Evolutionary conservation across 2,113 vertebrate species (phyloP).

Genomic region (Lasiurus borealis): DNA sequence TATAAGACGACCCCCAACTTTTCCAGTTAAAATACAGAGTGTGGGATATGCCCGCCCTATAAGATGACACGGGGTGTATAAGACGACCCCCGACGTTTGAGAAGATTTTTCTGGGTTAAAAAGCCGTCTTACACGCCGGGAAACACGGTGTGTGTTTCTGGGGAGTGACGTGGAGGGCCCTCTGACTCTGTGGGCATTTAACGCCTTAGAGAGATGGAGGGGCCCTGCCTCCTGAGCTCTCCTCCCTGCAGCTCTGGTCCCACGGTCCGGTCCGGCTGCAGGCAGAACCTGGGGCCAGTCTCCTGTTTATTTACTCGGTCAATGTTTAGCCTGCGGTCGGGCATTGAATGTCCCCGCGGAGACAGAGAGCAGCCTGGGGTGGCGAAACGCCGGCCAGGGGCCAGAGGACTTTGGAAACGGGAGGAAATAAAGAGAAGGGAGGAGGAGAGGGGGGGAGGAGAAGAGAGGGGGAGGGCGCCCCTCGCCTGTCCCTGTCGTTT

Average conservation of each 20-base stretch:
- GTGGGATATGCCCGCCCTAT: too few species aligned
- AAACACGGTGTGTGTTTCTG: neutral
- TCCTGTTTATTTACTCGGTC: constrained; percentile 70
- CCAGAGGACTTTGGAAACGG: neutral
- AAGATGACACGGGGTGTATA: too few species aligned
- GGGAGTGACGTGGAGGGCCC: neutral
- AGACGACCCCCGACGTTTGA: too few species aligned
- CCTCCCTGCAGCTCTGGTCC: neutral
- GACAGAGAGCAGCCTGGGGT: neutral
- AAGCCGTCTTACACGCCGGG: too few species aligned
- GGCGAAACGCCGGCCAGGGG: neutral
- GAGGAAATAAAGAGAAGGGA: neutral
- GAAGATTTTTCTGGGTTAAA: too few species aligned
- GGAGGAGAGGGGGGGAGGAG: too few species aligned
- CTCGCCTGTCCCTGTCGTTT: neutral
- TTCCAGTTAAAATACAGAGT: too few species aligned
- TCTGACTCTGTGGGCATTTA: neutral
- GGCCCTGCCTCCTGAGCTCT: neutral
- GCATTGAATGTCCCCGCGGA: constrained; percentile 16
- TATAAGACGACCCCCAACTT: too few species aligned
- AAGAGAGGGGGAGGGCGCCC: neutral
- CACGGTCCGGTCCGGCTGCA: neutral
- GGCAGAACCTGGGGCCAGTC: neutral
- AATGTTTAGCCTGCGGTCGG: constrained; percentile 68
- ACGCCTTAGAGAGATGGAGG: neutral